Base-by-base conservation (phyloP, 1,140 invertebrate genomes). In the Brachionus paranguensis region DNA sequence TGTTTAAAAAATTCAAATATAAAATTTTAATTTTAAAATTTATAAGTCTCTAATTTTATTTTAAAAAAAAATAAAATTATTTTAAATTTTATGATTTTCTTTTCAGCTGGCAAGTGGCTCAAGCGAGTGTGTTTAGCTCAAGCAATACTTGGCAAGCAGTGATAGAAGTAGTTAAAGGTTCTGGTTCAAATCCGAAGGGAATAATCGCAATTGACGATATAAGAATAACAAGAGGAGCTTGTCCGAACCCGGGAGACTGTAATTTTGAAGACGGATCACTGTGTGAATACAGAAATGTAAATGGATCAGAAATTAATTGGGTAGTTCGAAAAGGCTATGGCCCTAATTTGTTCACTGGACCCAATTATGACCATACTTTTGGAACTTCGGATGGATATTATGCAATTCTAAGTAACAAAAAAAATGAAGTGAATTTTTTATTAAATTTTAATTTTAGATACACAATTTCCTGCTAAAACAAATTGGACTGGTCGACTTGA, bases 321-420 rank as follows among this genome's bases (percentile, higher is more conserved):
- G 17, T 27, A 11, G 64, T 83, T 37, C 17, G 64, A 33, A 53
- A 70, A 45, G 72, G 72, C 0, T 76, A 76, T 50, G 81, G 81
- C 50, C 60, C 60, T n/a, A 68, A 83, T 84, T 87, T 12, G 60
- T 74, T 68, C 24, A 76, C 72, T 12, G 72, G 78, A 20, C 81
- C 81, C 4, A 50, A 50, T 17, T 41, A 33, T 47, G 90, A 91
- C 85, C 90, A 91, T 83, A 90, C 90, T 20, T 86, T 85, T 60
- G 86, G 84, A 84, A 85, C 70, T 29, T 68, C 84, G 5, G 85
- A 84, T 87, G 90, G 90, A 64, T 87, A 86, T 74, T 89, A 88
- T 85, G 86, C 88, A 24, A 47, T 81, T 29, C 12, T 81, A 24
- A 47, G 78, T 81, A 81, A 78, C 6, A 74, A 47, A 74, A 37